Evolutionary conservation across 2,888 invertebrate species (phyloP).

Genomic region (Patella depressa): DNA sequence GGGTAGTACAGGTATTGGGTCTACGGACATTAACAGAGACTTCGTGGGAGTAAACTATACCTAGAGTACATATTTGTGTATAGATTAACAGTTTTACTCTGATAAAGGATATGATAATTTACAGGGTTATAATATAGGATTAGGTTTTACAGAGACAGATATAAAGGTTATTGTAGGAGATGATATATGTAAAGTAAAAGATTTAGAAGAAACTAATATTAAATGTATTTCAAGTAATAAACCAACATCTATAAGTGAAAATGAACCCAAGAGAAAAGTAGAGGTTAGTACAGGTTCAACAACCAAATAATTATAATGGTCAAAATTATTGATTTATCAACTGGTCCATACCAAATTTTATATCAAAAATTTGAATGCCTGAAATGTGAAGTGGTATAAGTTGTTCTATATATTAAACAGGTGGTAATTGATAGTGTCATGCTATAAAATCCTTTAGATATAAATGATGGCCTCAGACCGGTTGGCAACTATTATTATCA

Average conservation of each 20-base stretch:
- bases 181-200: conserved; percentile 92
- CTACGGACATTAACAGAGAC: too few relatives aligned
- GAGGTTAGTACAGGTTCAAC: conserved; percentile 21
- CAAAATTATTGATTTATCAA: too few relatives aligned
- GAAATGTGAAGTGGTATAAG: too few relatives aligned
- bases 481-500: too few relatives aligned
- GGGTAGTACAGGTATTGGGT: too few relatives aligned
- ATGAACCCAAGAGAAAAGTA: conserved; percentile 28
- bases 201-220: conserved; percentile 78
- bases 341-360: background rate
- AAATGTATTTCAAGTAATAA: conserved; percentile 87
- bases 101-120: conserved; percentile 20
- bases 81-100: too few relatives aligned
- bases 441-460: too few relatives aligned
- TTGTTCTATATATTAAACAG: too few relatives aligned
- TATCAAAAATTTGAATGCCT: conserved; percentile 14
- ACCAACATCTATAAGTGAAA: conserved; percentile 24
- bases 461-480: too few relatives aligned
- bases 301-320: background rate
- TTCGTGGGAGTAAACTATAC: too few relatives aligned
- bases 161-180: conserved; percentile 70
- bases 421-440: too few relatives aligned
- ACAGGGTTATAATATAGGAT: conserved; percentile 81
- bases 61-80: too few relatives aligned
- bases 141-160: conserved; percentile 50